Evolutionary conservation across 2,113 vertebrate genomes (phyloP).

Genomic region (Paraplagusia blochii): DNA sequence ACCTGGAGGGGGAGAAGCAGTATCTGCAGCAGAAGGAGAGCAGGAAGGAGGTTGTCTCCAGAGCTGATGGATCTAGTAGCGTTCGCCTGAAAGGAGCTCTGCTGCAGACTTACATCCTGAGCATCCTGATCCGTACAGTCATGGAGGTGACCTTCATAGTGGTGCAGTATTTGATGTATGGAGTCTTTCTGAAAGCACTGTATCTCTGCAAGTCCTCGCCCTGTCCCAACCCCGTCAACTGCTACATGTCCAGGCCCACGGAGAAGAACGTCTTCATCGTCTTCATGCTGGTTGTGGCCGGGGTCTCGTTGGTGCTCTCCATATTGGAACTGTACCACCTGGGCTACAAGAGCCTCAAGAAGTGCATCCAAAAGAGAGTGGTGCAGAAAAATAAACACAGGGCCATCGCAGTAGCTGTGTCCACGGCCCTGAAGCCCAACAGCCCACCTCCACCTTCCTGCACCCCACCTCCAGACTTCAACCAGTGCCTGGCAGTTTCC

Average conservation of each 20-base stretch:
- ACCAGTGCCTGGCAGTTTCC: constrained; percentile 77
- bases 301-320: constrained; percentile 88
- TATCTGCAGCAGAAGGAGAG: constrained; percentile 76
- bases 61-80: constrained; percentile 72
- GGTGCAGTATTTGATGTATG: constrained; percentile 91
- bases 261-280: constrained; percentile 98
- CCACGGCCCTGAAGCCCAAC: constrained; percentile 60
- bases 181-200: constrained; percentile 86
- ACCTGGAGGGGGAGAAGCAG: constrained; percentile 66
- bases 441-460: constrained; percentile 65
- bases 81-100: constrained; percentile 84
- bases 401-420: constrained; percentile 16
- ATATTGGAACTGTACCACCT: constrained; percentile 90
- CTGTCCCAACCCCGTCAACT: constrained; percentile 93
- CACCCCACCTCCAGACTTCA: constrained; percentile 89
- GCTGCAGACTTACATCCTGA: constrained; percentile 89
- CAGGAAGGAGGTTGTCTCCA: constrained; percentile 51
- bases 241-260: constrained; percentile 93
- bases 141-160: constrained; percentile 93
- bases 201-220: constrained; percentile 86
- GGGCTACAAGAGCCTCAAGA: constrained; percentile 83
- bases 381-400: constrained; percentile 39
- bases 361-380: constrained; percentile 39
- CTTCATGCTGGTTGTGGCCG: constrained; percentile 93
- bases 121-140: constrained; percentile 88